Base-by-base conservation (phyloP, 2,797 vertebrate species). In the Acipenser ruthenus region DNA sequence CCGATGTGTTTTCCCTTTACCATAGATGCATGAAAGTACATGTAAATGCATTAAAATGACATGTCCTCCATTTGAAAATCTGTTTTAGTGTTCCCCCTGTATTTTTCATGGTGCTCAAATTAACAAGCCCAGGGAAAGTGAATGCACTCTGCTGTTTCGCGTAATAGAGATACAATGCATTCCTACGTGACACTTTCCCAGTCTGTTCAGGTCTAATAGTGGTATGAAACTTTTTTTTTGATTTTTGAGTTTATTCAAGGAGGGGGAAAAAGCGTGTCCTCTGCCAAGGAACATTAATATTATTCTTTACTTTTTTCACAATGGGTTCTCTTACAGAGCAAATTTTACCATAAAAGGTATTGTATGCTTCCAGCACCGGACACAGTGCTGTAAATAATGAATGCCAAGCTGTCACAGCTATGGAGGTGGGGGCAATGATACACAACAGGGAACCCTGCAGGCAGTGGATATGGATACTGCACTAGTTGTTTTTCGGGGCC, bases 221-320 rank as follows among this genome's bases (percentile, higher is more conserved):
- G 75, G 78, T 72, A 69, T 63, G 67, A 71, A 73, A 77, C 73
- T 81, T 82, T 82, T 79, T 18, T 82, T 73, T 82, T 75, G 72
- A 77, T 71, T 72, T 74, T 77, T 81, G 81, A 76, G 78, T 80
- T 84, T 86, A 84, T 88, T 86, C 86, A 80, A 74, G 73, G 76
- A 75, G 37, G 37, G 37, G 37, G 37, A 74, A 80, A 82, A 83
- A 90, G 81, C 73, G 60, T 77, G 72, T 78, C 74, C 67, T 69
- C 61, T 78, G 82, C 78, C 80, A 81, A 70, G 37, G 37, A 37
- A 37, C 37, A 37, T 37, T 37, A 37, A 37, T 37, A 37, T 37
- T 37, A 37, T 37, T 37, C 37, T 37, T 37, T 37, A 0, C 37
- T 37, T 37, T 37, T 37, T 37, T 37, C 5, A 37, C 18, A 18